A percentile compares a stretch with the other conserved stretches of the same genome.
These are phyloP conservation scores for Rhabdomys dilectus DNA, from an alignment of 2,113 vertebrate genomes.

Conservation along the genomic window DNA sequence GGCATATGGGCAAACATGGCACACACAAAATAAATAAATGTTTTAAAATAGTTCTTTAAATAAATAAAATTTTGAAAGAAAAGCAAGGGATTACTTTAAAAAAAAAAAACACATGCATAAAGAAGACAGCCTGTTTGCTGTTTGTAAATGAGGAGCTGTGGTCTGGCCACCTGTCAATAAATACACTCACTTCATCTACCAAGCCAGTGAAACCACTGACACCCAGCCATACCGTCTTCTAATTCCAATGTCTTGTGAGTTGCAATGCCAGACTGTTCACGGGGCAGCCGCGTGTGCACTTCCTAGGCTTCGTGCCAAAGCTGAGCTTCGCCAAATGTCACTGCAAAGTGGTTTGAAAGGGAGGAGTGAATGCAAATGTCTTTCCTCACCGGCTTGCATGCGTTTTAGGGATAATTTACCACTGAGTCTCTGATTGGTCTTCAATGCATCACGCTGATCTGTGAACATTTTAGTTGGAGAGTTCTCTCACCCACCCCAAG, in stretches of 20 bases:
- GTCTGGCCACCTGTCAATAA: neutral
- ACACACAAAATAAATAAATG: neutral
- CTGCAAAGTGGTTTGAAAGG: neutral
- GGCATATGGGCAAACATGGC: too few relatives aligned
- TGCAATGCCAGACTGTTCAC: neutral
- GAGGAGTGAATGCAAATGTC: neutral
- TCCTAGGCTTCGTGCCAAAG: neutral
- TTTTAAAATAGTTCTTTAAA: neutral
- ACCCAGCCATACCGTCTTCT: neutral
- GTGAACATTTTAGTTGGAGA: neutral
- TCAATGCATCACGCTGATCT: neutral
- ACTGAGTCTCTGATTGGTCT: neutral
- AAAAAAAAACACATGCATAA: neutral
- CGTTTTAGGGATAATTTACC: neutral
- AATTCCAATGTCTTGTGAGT: neutral
- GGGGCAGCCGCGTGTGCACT: accelerated
- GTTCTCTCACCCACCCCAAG: conserved; percentile 10
- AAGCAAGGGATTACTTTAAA: neutral
- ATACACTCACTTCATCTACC: neutral
- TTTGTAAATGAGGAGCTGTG: conserved; percentile 11
- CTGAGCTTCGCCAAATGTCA: neutral
- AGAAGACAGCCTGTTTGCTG: neutral
- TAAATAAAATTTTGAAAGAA: neutral
- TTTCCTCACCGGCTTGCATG: neutral
- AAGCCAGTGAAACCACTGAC: neutral